Conservation (phyloP, 2,797 vertebrate genomes). For the Gymnothorax reevesii region DNA sequence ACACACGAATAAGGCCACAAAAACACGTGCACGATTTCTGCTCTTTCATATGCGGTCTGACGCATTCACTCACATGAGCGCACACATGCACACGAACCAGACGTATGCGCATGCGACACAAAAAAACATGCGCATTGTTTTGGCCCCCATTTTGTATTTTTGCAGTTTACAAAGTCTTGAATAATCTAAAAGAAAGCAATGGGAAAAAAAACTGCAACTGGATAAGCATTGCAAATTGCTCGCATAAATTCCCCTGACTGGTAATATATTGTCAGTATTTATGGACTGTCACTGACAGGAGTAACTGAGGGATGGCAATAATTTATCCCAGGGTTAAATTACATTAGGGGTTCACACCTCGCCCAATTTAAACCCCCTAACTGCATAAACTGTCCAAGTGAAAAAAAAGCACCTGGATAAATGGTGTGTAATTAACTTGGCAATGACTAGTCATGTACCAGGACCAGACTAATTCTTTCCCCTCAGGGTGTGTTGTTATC, state of each 20-base stretch:
- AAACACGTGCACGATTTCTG: not conserved
- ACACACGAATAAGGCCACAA: not conserved
- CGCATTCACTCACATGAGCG: not conserved
- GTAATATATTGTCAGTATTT: constrained; percentile 53
- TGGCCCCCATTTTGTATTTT: not conserved
- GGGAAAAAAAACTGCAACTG: constrained; percentile 26
- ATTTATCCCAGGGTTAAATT: constrained; percentile 58
- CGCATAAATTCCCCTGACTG: constrained; percentile 45
- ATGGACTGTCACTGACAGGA: constrained; percentile 48
- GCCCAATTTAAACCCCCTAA: constrained; percentile 50
- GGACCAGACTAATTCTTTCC: constrained; percentile 47
- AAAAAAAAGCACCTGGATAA: constrained; percentile 40
- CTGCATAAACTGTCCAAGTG: constrained; percentile 46
- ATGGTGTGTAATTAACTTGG: constrained; percentile 54
- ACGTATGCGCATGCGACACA: not conserved
- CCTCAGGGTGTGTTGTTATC: constrained; percentile 45
- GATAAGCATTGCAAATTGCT: constrained; percentile 42
- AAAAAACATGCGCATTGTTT: not conserved
- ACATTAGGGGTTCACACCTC: constrained; percentile 44
- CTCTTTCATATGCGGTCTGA: not conserved
- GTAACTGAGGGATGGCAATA: constrained; percentile 41
- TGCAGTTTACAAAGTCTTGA: not conserved
- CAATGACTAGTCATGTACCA: constrained; percentile 50
- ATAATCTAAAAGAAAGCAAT: not conserved
- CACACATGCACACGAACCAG: not conserved